phyloP scores from a whole-genome alignment of 2,888 invertebrate genomes.

The Beris chalybata region DNA sequence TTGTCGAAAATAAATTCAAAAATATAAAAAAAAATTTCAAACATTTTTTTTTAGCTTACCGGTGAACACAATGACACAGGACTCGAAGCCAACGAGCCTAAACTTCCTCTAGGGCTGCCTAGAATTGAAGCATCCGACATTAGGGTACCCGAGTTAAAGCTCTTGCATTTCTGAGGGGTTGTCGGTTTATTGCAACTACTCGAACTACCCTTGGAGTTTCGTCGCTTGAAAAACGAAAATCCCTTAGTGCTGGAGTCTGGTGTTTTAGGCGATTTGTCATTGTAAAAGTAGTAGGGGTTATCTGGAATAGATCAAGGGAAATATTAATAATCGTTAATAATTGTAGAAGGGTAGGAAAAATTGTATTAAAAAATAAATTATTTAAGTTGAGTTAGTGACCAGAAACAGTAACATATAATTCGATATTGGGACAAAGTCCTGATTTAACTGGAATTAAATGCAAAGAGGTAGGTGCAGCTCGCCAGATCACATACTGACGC shows the following conservation, averaged over 20 bases:
- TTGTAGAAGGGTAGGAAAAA: conserved; percentile 7
- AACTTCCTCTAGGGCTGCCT: conserved; percentile 54
- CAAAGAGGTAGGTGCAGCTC: too few relatives aligned
- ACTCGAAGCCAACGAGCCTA: conserved; percentile 51
- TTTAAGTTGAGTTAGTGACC: too few relatives aligned
- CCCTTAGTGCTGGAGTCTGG: conserved; percentile 53
- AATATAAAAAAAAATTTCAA: conserved; percentile 22
- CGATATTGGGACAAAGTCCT: too few relatives aligned
- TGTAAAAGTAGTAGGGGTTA: conserved; percentile 56
- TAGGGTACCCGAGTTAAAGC: conserved; percentile 54
- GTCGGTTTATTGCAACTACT: conserved; percentile 40
- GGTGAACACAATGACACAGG: conserved; percentile 37
- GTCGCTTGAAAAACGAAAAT: conserved; percentile 54
- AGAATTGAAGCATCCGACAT: conserved; percentile 52
- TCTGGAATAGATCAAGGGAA: conserved; percentile 45
- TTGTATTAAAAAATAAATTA: background rate
- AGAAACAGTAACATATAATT: too few relatives aligned
- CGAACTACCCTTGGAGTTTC: conserved; percentile 51
- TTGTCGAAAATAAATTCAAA: conserved; percentile 15
- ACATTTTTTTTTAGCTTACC: conserved; percentile 3
- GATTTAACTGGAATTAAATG: too few relatives aligned
- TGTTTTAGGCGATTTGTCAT: conserved; percentile 55
- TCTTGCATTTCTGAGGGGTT: conserved; percentile 43
- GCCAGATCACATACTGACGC: too few relatives aligned
- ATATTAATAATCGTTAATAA: conserved; percentile 35